These are phyloP conservation scores for Deilephila porcellus DNA, from an alignment of 2,888 invertebrate species.

Conservation along the genomic window DNA sequence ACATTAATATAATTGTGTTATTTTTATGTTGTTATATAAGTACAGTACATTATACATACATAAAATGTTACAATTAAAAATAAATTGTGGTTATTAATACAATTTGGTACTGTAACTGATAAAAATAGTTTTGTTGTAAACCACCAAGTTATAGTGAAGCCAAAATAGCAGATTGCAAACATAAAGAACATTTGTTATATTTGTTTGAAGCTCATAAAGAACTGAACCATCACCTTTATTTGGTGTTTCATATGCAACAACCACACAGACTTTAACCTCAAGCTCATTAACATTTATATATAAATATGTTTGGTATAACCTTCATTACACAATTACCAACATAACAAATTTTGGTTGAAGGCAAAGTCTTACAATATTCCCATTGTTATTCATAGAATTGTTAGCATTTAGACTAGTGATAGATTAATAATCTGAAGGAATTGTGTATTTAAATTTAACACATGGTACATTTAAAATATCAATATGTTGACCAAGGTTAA, in stretches of 20 bases:
- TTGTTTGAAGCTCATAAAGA: conserved; percentile 46
- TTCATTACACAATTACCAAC: conserved; percentile 10
- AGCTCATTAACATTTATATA: conserved; percentile 21
- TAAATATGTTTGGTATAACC: conserved; percentile 4
- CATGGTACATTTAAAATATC: conserved; percentile 32
- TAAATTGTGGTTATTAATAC: neutral
- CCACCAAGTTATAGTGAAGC: conserved; percentile 53
- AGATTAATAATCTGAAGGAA: neutral
- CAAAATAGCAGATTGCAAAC: conserved; percentile 48
- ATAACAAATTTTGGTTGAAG: neutral
- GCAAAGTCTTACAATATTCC: neutral
- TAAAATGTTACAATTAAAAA: neutral
- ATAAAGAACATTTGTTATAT: conserved; percentile 41
- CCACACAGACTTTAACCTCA: conserved; percentile 48
- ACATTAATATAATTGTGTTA: neutral
- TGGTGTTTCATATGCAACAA: conserved; percentile 45
- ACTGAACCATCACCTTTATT: conserved; percentile 47
- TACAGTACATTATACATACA: neutral
- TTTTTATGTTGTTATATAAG: neutral
- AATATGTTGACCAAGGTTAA: conserved; percentile 35
- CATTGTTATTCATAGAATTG: neutral
- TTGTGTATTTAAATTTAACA: neutral
- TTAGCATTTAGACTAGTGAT: neutral
- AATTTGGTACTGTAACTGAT: neutral
- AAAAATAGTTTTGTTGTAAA: neutral